Evolutionary conservation across 2,888 invertebrate species (phyloP).

Genomic region (Cremastinae sp.): DNA sequence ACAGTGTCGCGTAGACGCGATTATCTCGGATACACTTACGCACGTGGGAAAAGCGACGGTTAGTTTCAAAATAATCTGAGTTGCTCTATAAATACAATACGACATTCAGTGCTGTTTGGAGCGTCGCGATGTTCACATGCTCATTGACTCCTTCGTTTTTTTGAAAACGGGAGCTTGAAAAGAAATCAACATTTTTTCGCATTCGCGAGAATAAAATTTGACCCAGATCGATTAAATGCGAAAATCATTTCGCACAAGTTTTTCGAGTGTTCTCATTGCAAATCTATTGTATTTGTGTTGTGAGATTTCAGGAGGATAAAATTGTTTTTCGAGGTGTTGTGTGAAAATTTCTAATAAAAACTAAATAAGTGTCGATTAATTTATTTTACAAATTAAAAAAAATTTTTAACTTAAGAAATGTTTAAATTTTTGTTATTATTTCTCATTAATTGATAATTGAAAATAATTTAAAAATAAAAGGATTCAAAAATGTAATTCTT

Average conservation of each 20-base stretch:
- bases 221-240: neutral
- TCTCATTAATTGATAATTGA: too few species aligned
- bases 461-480: too few species aligned
- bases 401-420: neutral
- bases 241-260: neutral
- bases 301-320: too few species aligned
- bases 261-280: too few species aligned
- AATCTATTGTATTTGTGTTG: neutral
- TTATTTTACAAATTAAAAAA: too few species aligned
- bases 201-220: neutral
- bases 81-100: conserved; percentile 80
- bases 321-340: too few species aligned
- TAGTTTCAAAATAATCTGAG: conserved; percentile 75
- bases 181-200: neutral
- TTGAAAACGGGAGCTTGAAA: conserved; percentile 46
- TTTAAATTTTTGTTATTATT: neutral
- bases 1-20: conserved; percentile 32
- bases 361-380: neutral
- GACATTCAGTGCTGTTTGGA: conserved; percentile 78
- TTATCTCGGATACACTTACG: conserved; percentile 54
- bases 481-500: too few species aligned
- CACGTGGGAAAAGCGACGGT: conserved; percentile 73
- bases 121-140: conserved; percentile 77
- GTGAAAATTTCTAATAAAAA: neutral
- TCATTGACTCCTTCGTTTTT: conserved; percentile 66